Evolutionary conservation across 2,797 vertebrate genomes (phyloP).

Genomic region (Sebastes variabilis): DNA sequence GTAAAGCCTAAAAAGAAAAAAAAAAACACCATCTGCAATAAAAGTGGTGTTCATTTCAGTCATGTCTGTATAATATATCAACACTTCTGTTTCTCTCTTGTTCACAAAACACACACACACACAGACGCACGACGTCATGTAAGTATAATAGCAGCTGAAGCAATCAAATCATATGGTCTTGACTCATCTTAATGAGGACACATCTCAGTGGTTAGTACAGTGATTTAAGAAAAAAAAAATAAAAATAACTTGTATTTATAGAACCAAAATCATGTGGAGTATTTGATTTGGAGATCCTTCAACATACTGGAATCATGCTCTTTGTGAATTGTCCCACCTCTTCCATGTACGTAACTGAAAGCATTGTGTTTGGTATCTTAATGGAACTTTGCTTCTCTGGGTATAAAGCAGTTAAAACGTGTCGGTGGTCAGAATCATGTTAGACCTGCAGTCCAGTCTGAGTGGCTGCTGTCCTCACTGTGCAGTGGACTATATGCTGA

Average conservation of each 20-base stretch:
- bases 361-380: conserved; percentile 82
- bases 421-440: conserved; percentile 48
- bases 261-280: conserved; percentile 85
- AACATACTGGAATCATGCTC: conserved; percentile 84
- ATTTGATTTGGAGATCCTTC: conserved; percentile 80
- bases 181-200: conserved; percentile 77
- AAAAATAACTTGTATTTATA: conserved; percentile 84
- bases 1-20: conserved; percentile 68
- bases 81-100: conserved; percentile 77
- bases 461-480: conserved; percentile 80
- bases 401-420: conserved; percentile 58
- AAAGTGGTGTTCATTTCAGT: conserved; percentile 88
- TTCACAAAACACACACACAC: conserved; percentile 37
- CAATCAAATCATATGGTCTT: conserved; percentile 67
- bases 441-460: conserved; percentile 34
- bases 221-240: conserved; percentile 62
- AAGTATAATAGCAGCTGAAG: conserved; percentile 68
- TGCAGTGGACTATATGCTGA: conserved; percentile 81
- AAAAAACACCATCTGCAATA: conserved; percentile 85
- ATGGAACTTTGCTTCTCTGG: conserved; percentile 70
- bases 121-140: conserved; percentile 48
- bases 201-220: conserved; percentile 85
- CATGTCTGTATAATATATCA: conserved; percentile 90
- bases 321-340: conserved; percentile 82
- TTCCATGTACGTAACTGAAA: conserved; percentile 82